Evolutionary conservation across 2,797 vertebrate species (phyloP).

Genomic region (Schizopygopsis malacanthus): DNA sequence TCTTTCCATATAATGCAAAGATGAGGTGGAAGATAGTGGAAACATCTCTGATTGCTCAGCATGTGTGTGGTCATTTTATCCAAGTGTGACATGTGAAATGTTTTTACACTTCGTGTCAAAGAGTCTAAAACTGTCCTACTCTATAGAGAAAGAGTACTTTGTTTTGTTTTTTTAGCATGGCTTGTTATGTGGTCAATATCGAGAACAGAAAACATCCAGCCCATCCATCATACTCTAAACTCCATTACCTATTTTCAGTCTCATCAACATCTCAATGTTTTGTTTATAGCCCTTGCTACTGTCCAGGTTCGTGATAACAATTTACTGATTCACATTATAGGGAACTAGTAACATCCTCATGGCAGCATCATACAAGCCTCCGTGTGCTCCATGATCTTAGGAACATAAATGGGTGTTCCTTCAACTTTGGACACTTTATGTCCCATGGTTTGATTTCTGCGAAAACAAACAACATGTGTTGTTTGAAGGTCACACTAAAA

Average conservation of each 20-base stretch:
- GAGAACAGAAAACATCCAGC: not conserved
- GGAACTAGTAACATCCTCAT: not conserved
- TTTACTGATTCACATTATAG: not conserved
- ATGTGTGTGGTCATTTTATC: constrained; percentile 15
- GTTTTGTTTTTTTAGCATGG: not conserved
- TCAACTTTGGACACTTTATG: not conserved
- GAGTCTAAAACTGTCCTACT: not conserved
- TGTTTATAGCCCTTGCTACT: not conserved
- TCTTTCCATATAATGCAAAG: constrained; percentile 19
- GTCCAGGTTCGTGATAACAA: not conserved
- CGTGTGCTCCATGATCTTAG: not conserved
- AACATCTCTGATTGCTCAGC: not conserved
- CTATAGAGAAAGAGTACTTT: not conserved
- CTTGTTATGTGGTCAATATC: not conserved
- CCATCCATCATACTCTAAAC: not conserved
- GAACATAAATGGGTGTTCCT: not conserved
- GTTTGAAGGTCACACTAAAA: no score
- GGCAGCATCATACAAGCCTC: no score
- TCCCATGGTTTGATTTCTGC: not conserved
- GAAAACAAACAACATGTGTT: not conserved
- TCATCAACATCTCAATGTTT: not conserved
- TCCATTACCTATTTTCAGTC: not conserved
- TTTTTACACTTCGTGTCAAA: not conserved
- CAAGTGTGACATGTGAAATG: not conserved
- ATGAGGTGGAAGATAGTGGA: not conserved